These are phyloP conservation scores for Telmatherina bonti DNA, from an alignment of 2,797 vertebrate species.

Conservation along the genomic window DNA sequence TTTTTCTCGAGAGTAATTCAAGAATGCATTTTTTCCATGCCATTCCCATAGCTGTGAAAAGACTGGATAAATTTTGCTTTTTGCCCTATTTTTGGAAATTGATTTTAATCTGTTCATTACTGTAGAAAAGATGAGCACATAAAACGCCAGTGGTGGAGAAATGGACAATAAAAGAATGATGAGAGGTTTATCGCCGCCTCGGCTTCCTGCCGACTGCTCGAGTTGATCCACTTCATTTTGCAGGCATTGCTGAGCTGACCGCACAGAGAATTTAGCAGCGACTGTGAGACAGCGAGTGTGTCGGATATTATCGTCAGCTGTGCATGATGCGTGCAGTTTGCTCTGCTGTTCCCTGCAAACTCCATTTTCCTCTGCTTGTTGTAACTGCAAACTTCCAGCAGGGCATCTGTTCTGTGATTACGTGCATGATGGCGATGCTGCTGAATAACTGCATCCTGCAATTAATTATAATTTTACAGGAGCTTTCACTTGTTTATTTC, in stretches of 20 bases:
- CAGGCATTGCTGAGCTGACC: slow-evolving; percentile 24
- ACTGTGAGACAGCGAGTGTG: slow-evolving; percentile 24
- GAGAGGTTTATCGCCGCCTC: slow-evolving; percentile 2
- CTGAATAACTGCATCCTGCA: neutral
- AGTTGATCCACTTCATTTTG: slow-evolving; percentile 38
- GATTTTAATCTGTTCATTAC: slow-evolving; percentile 33
- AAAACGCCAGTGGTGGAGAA: slow-evolving; percentile 12
- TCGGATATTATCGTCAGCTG: slow-evolving; percentile 39
- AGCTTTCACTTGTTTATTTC: neutral
- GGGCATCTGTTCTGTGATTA: slow-evolving; percentile 20
- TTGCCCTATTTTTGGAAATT: neutral
- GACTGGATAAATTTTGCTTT: neutral
- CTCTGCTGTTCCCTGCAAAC: slow-evolving; percentile 19
- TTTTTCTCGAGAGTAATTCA: neutral
- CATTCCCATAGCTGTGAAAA: neutral
- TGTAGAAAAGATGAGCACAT: slow-evolving; percentile 6
- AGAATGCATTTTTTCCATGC: neutral
- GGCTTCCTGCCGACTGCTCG: slow-evolving; percentile 4
- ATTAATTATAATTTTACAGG: too few species aligned
- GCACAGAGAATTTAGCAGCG: slow-evolving; percentile 12
- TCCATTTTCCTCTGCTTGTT: slow-evolving; percentile 34
- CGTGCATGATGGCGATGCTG: slow-evolving; percentile 12
- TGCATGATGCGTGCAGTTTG: slow-evolving; percentile 25
- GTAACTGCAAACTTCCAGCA: slow-evolving; percentile 34
- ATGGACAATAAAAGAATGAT: slow-evolving; percentile 29